These are phyloP conservation scores for Gonocerus acuteangulatus DNA, from an alignment of 2,888 invertebrate species.

Conservation along the genomic window DNA sequence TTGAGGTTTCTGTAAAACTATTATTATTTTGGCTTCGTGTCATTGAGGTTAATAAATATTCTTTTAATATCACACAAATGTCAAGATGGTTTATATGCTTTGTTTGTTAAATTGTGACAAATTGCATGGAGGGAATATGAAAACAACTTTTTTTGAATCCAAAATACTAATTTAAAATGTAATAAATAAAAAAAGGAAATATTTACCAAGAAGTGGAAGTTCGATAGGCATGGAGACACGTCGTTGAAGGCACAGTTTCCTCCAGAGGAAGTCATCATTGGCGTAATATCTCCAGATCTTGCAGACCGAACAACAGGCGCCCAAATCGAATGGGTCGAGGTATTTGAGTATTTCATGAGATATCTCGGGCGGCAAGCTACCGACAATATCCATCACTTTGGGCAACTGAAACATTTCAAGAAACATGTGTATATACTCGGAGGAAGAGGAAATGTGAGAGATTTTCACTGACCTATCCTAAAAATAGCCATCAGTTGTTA, in stretches of 20 bases:
- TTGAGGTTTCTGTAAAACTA: too few relatives aligned
- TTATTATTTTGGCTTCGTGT: too few relatives aligned
- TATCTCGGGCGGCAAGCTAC: slow-evolving; percentile 31
- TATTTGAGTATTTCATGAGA: slow-evolving; percentile 34
- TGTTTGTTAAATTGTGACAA: too few relatives aligned
- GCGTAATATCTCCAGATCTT: slow-evolving; percentile 30
- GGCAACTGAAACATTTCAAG: not conserved
- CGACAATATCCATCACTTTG: slow-evolving; percentile 28
- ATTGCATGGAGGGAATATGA: too few relatives aligned
- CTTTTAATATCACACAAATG: too few relatives aligned
- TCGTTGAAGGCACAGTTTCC: slow-evolving; percentile 27
- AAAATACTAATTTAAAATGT: too few relatives aligned
- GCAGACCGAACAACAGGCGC: slow-evolving; percentile 31
- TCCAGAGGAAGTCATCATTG: slow-evolving; percentile 31
- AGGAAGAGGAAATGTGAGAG: not conserved
- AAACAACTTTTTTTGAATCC: too few relatives aligned
- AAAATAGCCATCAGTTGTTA: slow-evolving; percentile 2
- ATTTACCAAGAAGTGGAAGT: not conserved
- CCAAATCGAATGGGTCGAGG: slow-evolving; percentile 30
- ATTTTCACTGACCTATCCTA: not conserved
- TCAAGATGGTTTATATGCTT: too few relatives aligned
- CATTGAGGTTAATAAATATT: too few relatives aligned
- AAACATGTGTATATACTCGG: not conserved
- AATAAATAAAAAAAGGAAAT: not conserved
- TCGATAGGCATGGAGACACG: slow-evolving; percentile 12